Evolutionary conservation across 2,113 vertebrate species (phyloP).

Genomic region (Takifugu bimaculatus): DNA sequence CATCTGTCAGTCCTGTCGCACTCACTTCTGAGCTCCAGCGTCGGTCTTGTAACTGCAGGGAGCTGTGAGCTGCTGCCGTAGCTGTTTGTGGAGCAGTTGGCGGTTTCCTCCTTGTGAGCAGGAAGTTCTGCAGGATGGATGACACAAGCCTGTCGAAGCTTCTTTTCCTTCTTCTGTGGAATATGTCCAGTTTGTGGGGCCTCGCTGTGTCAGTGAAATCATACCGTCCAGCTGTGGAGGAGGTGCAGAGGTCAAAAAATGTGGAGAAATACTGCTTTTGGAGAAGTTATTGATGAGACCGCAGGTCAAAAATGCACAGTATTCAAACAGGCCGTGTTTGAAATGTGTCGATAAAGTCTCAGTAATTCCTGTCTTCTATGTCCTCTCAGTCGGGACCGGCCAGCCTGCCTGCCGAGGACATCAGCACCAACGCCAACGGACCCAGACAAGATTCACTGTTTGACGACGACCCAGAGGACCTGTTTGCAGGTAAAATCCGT

Average conservation of each 20-base stretch:
- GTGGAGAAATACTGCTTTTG: neutral
- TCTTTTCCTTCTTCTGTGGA: constrained; percentile 7
- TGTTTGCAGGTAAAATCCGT: constrained; percentile 54
- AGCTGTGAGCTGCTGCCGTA: neutral
- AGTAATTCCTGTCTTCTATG: neutral
- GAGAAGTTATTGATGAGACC: too few relatives aligned
- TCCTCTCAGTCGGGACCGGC: constrained; percentile 36
- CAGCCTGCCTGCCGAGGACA: constrained; percentile 42
- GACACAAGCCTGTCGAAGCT: constrained; percentile 4
- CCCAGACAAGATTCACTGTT: constrained; percentile 54
- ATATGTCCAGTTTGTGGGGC: constrained; percentile 10
- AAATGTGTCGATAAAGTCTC: neutral
- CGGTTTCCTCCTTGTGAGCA: constrained; percentile 4
- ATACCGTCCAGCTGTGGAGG: neutral
- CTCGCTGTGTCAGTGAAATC: neutral
- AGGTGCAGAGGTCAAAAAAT: neutral
- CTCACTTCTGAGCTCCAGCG: neutral
- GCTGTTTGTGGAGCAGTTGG: constrained; percentile 8
- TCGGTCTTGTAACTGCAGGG: neutral
- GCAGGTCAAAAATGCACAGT: too few relatives aligned
- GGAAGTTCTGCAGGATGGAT: constrained; percentile 27
- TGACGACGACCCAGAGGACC: constrained; percentile 59
- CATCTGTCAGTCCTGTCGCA: neutral
- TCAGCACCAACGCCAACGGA: constrained; percentile 57
- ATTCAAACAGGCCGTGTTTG: neutral